Percentiles rank a stretch among this genome's conserved stretches.
Conservation (phyloP, 1,140 invertebrate genomes). For the Periplaneta americana region DNA sequence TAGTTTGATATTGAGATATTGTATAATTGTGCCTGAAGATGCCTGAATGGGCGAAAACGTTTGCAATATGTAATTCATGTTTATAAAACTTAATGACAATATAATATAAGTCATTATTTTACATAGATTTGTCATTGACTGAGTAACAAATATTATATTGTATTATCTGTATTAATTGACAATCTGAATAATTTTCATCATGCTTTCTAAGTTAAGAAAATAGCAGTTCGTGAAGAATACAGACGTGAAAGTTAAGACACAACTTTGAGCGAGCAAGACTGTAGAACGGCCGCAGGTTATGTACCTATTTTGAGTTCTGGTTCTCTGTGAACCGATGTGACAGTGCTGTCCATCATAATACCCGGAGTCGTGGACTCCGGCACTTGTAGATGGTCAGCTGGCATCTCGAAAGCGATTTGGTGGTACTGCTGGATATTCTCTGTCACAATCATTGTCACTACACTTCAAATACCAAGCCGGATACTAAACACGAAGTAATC, state of each 20-base stretch:
- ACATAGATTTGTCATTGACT: too few species aligned
- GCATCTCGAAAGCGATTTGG: constrained; percentile 15
- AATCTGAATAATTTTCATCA: too few species aligned
- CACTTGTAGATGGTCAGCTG: constrained; percentile 23
- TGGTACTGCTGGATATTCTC: constrained; percentile 24
- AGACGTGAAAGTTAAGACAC: neutral
- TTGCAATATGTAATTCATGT: too few species aligned
- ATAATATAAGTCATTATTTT: too few species aligned
- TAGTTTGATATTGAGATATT: too few species aligned
- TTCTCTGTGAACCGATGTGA: constrained; percentile 48
- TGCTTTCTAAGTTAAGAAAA: too few species aligned
- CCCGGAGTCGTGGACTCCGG: constrained; percentile 31
- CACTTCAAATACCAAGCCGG: constrained; percentile 18
- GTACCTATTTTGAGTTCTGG: constrained; percentile 54
- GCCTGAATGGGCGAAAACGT: too few species aligned
- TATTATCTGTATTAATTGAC: too few species aligned
- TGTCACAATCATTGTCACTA: constrained; percentile 16
- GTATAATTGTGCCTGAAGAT: too few species aligned
- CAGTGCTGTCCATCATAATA: constrained; percentile 30
- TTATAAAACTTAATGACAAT: too few species aligned
- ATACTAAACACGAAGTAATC: too few species aligned
- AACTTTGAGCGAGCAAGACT: neutral
- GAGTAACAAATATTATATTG: too few species aligned
- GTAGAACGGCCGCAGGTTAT: neutral
- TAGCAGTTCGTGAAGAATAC: neutral